A percentile compares a stretch with the other conserved stretches of the same genome.
phyloP scores from a whole-genome alignment of 2,888 invertebrate species.

The Metellina segmentata region DNA sequence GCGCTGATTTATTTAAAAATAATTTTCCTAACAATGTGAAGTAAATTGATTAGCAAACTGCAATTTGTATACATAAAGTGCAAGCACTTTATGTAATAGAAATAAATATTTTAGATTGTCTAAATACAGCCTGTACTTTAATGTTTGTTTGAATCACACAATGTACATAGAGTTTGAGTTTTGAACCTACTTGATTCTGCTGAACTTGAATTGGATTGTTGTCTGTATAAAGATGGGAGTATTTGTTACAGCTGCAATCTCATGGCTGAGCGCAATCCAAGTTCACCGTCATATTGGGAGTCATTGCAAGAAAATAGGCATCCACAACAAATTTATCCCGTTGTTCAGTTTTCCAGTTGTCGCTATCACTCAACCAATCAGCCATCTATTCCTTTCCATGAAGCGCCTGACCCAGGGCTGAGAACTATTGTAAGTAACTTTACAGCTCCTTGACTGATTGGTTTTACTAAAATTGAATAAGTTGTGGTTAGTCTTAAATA shows the following conservation, averaged over 20 bases:
- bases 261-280: constrained; percentile 68
- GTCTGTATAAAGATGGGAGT: background rate
- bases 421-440: constrained; percentile 66
- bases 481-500: background rate
- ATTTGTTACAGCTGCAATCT: constrained; percentile 62
- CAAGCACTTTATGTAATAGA: no score
- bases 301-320: constrained; percentile 56
- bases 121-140: no score
- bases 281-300: constrained; percentile 69
- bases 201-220: background rate
- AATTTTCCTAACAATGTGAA: no score
- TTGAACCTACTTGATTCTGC: no score
- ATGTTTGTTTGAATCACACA: no score
- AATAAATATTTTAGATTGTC: no score
- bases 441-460: background rate
- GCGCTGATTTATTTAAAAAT: no score
- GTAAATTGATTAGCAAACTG: no score
- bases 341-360: constrained; percentile 74
- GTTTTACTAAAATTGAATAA: background rate
- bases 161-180: no score
- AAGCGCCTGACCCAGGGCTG: constrained; percentile 65
- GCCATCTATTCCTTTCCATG: constrained; percentile 72
- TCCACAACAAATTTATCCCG: constrained; percentile 50
- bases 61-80: no score
- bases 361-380: constrained; percentile 71